Conservation (phyloP, 2,113 vertebrate genomes). For the Phasianus colchicus region DNA sequence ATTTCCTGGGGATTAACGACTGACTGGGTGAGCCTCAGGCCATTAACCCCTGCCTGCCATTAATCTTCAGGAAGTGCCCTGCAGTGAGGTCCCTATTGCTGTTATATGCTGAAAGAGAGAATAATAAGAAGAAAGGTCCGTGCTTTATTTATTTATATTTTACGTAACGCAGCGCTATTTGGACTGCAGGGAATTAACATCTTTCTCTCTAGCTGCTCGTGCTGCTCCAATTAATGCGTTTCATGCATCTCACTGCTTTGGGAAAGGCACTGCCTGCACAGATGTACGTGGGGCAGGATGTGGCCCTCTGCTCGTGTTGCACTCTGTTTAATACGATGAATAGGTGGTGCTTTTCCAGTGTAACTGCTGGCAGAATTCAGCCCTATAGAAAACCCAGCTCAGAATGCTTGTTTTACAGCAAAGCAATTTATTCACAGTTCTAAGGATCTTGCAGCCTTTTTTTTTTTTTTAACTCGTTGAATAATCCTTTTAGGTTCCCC, state of each 20-base stretch:
- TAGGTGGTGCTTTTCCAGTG: background rate
- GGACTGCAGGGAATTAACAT: background rate
- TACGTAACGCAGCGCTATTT: background rate
- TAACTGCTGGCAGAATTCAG: constrained; percentile 47
- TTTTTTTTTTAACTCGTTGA: constrained; percentile 64
- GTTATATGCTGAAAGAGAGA: constrained; percentile 47
- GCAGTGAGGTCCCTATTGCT: constrained; percentile 64
- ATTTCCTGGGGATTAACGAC: constrained; percentile 69
- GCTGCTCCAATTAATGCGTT: constrained; percentile 8
- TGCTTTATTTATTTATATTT: constrained; percentile 60
- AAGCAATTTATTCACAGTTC: constrained; percentile 71
- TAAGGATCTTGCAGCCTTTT: constrained; percentile 60
- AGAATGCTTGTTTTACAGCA: constrained; percentile 69
- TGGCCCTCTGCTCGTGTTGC: constrained; percentile 32
- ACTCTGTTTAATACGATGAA: background rate
- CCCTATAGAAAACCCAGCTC: constrained; percentile 26
- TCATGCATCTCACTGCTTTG: background rate
- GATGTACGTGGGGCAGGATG: constrained; percentile 18
- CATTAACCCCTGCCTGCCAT: constrained; percentile 67
- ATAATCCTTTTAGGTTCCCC: constrained; percentile 73
- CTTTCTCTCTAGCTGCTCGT: background rate
- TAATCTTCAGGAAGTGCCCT: constrained; percentile 68
- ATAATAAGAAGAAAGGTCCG: background rate
- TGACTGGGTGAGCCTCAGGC: constrained; percentile 70
- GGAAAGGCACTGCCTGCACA: background rate